Percentiles rank a stretch among this genome's conserved stretches.
These are phyloP conservation scores for Crotalus viridis DNA, from an alignment of 2,113 vertebrate genomes.

Conservation along the genomic window DNA sequence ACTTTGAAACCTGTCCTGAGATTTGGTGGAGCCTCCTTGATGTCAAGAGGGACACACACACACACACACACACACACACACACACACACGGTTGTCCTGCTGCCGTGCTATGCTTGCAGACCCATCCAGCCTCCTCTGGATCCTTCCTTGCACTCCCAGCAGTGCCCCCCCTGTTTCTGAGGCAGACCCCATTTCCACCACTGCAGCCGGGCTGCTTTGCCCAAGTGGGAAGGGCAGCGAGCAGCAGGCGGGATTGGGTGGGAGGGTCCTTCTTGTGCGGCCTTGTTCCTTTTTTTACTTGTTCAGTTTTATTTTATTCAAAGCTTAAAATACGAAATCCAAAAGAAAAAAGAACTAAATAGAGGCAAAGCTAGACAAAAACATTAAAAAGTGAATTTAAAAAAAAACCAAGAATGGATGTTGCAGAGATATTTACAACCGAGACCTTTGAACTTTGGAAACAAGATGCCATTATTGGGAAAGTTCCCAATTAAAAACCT, in stretches of 20 bases:
- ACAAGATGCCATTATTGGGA: neutral
- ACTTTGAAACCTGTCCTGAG: neutral
- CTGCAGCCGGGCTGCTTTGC: too few relatives aligned
- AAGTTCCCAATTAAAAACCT: neutral
- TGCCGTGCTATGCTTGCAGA: accelerated
- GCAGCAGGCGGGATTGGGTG: neutral
- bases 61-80: too few relatives aligned
- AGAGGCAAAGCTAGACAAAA: neutral
- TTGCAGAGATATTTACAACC: too few relatives aligned
- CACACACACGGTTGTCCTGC: too few relatives aligned
- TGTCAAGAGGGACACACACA: neutral
- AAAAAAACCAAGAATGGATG: neutral
- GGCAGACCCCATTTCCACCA: neutral
- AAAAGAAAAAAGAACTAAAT: neutral
- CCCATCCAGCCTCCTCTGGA: neutral
- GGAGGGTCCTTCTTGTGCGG: too few relatives aligned
- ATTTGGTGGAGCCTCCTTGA: neutral
- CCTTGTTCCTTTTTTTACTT: neutral
- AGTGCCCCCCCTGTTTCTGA: neutral
- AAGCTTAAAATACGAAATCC: neutral
- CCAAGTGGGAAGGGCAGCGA: neutral
- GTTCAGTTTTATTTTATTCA: neutral
- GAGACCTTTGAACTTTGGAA: too few relatives aligned
- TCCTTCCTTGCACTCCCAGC: neutral
- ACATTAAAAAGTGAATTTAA: too few relatives aligned